Evolutionary conservation across 2,888 invertebrate genomes (phyloP), one percentile per base, ranked within the genome.

Genomic region (Eucera pruinosa): DNA sequence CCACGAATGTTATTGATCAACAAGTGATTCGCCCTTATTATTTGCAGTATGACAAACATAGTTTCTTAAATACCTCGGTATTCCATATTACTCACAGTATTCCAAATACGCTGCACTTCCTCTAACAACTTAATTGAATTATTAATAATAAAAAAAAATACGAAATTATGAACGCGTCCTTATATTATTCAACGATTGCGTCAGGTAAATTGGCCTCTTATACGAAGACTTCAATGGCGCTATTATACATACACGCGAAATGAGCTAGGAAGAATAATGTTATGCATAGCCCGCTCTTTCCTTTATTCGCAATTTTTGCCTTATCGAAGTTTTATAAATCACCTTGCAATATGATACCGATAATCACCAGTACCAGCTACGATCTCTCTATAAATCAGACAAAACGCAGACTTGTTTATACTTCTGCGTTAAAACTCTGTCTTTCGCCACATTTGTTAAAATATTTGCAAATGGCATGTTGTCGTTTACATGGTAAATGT

Each of bases 401-500:
- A 2, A 27, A 50, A 25, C 43, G 18, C 27, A 39, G 39, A 18
- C 27, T 50, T 62, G 39, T 50, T 50, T 50, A 50, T 47, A 9
- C 13, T 58, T 25, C 15, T 18, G 9, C 18, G 15, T 30, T n/a
- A 20, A 41, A 20, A 43, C 1, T 15, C 0, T 4, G 20, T 2
- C 11, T 52, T 64, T 52, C 11, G 20, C 41, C 20, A 64, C 52
- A n/a, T 64, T 52, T 41, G 30, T 64, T 30, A 41, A 64, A 52
- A 64, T 27, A 27, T 52, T 64, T 50, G 50, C 27, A 50, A 64
- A 41, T 48, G 18, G 2, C 15, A 9, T 30, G 39, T 9, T 41
- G 30, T 30, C 15, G 27, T 36, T 30, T 27, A 18, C 39, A 50
- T 18, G 25, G 30, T 45, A 58, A 57, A 58, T 36, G 30, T 58